Conservation (phyloP, 2,113 vertebrate genomes). For the Elephantulus edwardii region DNA sequence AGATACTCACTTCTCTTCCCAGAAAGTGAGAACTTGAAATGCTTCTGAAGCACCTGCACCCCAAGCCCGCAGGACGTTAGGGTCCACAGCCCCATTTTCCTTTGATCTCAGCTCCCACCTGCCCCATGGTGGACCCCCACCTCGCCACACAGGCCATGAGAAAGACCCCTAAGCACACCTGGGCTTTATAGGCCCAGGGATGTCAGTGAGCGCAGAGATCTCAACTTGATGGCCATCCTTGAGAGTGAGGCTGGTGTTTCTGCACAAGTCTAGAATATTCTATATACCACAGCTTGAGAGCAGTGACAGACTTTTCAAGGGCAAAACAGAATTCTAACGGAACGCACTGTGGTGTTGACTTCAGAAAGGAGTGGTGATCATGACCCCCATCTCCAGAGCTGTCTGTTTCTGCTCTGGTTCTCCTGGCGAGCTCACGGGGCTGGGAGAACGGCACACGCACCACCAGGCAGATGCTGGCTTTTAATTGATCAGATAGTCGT, state of each 20-base stretch:
- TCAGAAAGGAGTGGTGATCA: not conserved
- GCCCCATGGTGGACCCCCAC: not conserved
- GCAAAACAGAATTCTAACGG: not conserved
- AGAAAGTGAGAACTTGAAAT: not conserved
- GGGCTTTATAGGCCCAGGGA: not conserved
- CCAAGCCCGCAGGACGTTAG: not conserved
- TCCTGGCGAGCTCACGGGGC: accelerated
- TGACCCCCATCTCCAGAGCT: not conserved
- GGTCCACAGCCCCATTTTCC: not conserved
- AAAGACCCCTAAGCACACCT: accelerated
- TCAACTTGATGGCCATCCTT: not conserved
- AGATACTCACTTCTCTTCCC: too few species aligned
- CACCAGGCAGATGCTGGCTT: not conserved
- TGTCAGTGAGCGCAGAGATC: not conserved
- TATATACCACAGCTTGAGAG: not conserved
- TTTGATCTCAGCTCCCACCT: not conserved
- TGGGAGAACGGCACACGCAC: accelerated
- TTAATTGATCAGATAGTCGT: not conserved
- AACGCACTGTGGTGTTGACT: not conserved
- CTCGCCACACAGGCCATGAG: accelerated
- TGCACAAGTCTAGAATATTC: not conserved
- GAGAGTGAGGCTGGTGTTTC: not conserved
- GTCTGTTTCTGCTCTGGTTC: not conserved
- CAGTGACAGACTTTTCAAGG: not conserved
- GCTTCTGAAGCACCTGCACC: not conserved